A percentile compares a stretch with the other conserved stretches of the same genome.
phyloP scores from a whole-genome alignment of 2,797 vertebrate genomes.

The Hoplostethus atlanticus region DNA sequence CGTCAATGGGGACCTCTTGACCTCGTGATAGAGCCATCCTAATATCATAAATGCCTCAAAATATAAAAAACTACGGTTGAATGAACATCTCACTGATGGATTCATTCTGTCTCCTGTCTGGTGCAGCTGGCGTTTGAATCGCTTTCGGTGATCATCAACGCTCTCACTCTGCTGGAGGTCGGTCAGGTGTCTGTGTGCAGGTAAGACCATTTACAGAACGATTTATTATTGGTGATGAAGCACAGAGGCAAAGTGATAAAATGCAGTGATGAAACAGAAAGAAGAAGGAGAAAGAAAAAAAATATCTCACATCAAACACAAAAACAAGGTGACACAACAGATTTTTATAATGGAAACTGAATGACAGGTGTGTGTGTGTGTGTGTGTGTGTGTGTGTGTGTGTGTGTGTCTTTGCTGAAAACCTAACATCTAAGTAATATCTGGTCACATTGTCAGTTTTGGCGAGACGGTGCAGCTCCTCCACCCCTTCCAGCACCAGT shows the following conservation, averaged over 20 bases:
- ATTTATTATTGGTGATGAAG: not conserved
- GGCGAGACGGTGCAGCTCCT: conserved; percentile 95
- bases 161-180: conserved; percentile 94
- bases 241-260: not conserved
- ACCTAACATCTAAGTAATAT: not conserved
- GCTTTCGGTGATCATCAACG: conserved; percentile 95
- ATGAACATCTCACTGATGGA: not conserved
- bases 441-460: conserved; percentile 83
- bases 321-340: too few species aligned
- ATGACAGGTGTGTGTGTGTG: not conserved
- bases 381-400: not conserved
- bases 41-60: too few species aligned
- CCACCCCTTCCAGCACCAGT: conserved; percentile 96
- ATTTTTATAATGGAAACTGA: too few species aligned
- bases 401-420: not conserved
- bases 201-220: conserved; percentile 72
- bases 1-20: too few species aligned
- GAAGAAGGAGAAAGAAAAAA: not conserved
- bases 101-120: conserved; percentile 19
- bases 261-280: not conserved
- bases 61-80: too few species aligned
- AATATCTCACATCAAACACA: too few species aligned
- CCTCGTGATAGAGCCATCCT: too few species aligned
- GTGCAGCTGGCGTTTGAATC: conserved; percentile 96
- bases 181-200: conserved; percentile 97